phyloP scores from a whole-genome alignment of 2,113 vertebrate species.

The Calypte anna region DNA sequence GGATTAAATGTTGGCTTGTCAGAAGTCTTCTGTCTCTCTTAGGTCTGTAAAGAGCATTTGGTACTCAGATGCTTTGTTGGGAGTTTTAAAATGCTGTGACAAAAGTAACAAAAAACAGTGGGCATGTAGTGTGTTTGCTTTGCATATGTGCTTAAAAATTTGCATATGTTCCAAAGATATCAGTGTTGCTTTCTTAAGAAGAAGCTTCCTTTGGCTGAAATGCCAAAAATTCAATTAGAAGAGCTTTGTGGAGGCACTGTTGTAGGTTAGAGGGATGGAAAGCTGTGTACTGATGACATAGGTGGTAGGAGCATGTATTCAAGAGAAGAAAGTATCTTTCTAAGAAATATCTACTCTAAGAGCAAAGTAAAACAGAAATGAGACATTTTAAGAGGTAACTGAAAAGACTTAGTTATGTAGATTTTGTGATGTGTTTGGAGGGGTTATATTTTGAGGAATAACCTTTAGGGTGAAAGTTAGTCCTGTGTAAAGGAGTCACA shows the following conservation, averaged over 20 bases:
- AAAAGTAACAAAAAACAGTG: background rate
- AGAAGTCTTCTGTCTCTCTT: background rate
- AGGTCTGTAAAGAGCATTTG: background rate
- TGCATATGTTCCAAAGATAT: background rate
- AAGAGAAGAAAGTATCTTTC: background rate
- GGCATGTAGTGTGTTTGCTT: background rate
- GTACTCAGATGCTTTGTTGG: background rate
- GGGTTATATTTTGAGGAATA: background rate
- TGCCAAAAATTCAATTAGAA: background rate
- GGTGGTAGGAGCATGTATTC: background rate
- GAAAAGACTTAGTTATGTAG: background rate
- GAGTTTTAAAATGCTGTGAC: background rate
- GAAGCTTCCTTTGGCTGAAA: background rate
- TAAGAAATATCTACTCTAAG: background rate
- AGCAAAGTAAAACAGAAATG: background rate
- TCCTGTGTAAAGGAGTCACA: background rate
- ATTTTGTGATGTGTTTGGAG: background rate
- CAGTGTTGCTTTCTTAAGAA: background rate
- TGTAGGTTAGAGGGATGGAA: background rate
- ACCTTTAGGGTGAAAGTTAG: background rate
- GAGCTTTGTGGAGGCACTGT: accelerated
- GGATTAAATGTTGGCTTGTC: background rate
- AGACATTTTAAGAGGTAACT: background rate
- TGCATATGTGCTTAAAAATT: background rate
- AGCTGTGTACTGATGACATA: background rate